These are phyloP conservation scores for Venustaconcha ellipsiformis DNA, from an alignment of 1,140 invertebrate genomes.

Conservation along the genomic window DNA sequence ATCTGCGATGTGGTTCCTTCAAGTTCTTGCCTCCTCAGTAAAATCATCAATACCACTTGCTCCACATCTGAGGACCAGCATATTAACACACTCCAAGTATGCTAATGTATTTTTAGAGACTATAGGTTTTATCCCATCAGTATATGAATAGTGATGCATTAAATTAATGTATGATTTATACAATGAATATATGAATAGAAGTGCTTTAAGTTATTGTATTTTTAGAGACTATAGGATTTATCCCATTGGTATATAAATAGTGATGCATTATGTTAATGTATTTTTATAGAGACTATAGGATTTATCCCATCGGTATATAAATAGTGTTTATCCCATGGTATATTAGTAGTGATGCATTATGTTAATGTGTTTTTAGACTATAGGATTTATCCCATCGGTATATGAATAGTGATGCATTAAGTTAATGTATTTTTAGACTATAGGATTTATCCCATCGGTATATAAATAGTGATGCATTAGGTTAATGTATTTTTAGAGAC, in stretches of 20 bases:
- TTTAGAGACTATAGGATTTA: too few relatives aligned
- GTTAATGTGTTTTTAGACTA: slow-evolving; percentile 4
- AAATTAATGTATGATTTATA: too few relatives aligned
- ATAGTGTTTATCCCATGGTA: too few relatives aligned
- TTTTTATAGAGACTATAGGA: not conserved
- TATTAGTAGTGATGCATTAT: too few relatives aligned
- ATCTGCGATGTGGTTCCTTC: slow-evolving; percentile 65
- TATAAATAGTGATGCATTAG: slow-evolving; percentile 23
- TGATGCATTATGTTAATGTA: slow-evolving; percentile 28
- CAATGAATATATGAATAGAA: too few relatives aligned
- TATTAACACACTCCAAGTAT: slow-evolving; percentile 63
- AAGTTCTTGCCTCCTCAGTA: slow-evolving; percentile 58
- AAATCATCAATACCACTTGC: slow-evolving; percentile 52
- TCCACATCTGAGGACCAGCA: slow-evolving; percentile 46
- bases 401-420: slow-evolving; percentile 23
- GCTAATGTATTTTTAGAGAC: slow-evolving; percentile 4
- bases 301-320: too few relatives aligned
- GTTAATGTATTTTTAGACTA: slow-evolving; percentile 4
- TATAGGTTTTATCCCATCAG: too few relatives aligned
- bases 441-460: too few relatives aligned
- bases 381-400: too few relatives aligned
- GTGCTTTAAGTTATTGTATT: too few relatives aligned
- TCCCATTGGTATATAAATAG: too few relatives aligned
- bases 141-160: too few relatives aligned
- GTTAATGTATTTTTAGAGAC: slow-evolving; percentile 4